phyloP scores from a whole-genome alignment of 2,888 invertebrate genomes.

The Uropetala carovei region DNA sequence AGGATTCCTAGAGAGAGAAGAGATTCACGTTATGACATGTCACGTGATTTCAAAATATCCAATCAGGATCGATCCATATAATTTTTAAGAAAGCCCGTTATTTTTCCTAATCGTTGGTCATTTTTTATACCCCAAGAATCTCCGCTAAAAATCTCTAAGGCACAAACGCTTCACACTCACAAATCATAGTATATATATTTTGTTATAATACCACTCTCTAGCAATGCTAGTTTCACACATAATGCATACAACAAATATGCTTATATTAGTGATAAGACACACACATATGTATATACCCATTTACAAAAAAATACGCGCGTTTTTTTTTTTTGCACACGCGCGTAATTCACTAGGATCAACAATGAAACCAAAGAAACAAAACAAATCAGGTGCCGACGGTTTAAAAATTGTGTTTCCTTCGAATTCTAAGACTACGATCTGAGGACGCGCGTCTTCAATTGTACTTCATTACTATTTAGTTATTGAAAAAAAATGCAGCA shows the following conservation, averaged over 20 bases:
- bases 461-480: constrained; percentile 9
- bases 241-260: constrained; percentile 50
- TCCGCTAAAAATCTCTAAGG: constrained; percentile 58
- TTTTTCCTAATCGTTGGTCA: not conserved
- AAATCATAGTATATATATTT: constrained; percentile 29
- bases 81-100: constrained; percentile 16
- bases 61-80: not conserved
- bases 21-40: not conserved
- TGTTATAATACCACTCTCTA: constrained; percentile 47
- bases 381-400: not conserved
- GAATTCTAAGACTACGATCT: constrained; percentile 34
- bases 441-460: constrained; percentile 23
- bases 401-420: not conserved
- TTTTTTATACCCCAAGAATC: not conserved
- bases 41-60: not conserved
- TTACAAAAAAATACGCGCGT: not conserved
- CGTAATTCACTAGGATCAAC: not conserved
- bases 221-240: constrained; percentile 53
- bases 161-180: constrained; percentile 60
- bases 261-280: constrained; percentile 35
- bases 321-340: not conserved
- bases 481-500: not conserved
- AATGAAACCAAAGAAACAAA: not conserved
- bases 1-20: constrained; percentile 7
- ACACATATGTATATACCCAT: constrained; percentile 18